phyloP scores from a whole-genome alignment of 2,888 invertebrate genomes.

The Sisyra terminalis region DNA sequence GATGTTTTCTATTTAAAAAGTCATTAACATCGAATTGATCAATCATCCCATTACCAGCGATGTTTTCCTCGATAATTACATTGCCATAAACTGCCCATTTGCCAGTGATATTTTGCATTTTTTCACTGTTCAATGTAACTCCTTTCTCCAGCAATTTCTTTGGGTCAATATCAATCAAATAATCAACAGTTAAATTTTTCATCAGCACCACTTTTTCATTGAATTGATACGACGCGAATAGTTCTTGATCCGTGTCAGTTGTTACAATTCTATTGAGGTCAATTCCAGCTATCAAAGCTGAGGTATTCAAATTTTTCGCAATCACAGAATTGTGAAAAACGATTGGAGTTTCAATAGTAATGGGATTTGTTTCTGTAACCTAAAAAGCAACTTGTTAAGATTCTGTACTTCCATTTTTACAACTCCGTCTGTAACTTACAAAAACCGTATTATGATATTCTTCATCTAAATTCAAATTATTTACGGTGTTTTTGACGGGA shows the following conservation, averaged over 20 bases:
- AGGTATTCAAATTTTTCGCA: neutral
- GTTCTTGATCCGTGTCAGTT: slow-evolving; percentile 22
- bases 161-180: slow-evolving; percentile 16
- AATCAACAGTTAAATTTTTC: neutral
- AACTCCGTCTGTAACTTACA: slow-evolving; percentile 22
- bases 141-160: slow-evolving; percentile 25
- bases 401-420: neutral
- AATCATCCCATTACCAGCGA: slow-evolving; percentile 21
- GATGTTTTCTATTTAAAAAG: neutral
- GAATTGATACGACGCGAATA: slow-evolving; percentile 21
- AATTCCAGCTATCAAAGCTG: slow-evolving; percentile 13
- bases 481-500: slow-evolving; percentile 22
- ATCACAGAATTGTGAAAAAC: no score
- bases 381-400: slow-evolving; percentile 2
- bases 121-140: slow-evolving; percentile 20
- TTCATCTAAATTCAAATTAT: slow-evolving; percentile 25
- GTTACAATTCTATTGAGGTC: slow-evolving; percentile 25
- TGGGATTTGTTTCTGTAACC: neutral
- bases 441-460: slow-evolving; percentile 33
- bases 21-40: slow-evolving; percentile 20
- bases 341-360: neutral
- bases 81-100: slow-evolving; percentile 29
- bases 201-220: slow-evolving; percentile 14
- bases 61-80: slow-evolving; percentile 23
- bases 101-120: slow-evolving; percentile 27